Percentiles rank a stretch among this genome's conserved stretches.
phyloP scores from a whole-genome alignment of 2,888 invertebrate genomes.

The Eumerus sabulonum region DNA sequence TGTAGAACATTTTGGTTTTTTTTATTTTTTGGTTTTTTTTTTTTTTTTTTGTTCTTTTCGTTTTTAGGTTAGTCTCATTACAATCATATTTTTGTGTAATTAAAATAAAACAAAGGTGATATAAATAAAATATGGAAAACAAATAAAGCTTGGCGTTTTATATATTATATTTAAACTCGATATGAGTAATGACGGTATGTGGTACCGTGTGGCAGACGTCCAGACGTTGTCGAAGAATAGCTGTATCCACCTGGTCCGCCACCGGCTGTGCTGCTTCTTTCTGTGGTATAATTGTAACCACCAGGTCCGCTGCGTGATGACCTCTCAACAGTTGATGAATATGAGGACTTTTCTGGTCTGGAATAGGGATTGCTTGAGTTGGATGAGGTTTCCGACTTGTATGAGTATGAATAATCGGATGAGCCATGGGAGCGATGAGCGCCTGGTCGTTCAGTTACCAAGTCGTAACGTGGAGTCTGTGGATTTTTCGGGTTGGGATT shows the following conservation, averaged over 20 bases:
- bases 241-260: constrained; percentile 91
- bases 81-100: constrained; percentile 39
- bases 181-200: constrained; percentile 92
- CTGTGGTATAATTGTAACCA: constrained; percentile 88
- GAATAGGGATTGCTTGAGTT: constrained; percentile 81
- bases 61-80: constrained; percentile 43
- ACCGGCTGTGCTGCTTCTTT: constrained; percentile 85
- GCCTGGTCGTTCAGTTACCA: constrained; percentile 88
- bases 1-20: constrained; percentile 34
- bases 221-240: constrained; percentile 88
- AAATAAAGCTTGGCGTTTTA: background rate
- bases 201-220: constrained; percentile 90
- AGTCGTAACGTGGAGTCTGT: constrained; percentile 93
- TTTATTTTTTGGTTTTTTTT: constrained; percentile 23
- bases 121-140: too few species aligned
- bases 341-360: constrained; percentile 84
- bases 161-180: constrained; percentile 88
- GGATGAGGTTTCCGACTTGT: constrained; percentile 83
- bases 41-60: constrained; percentile 28
- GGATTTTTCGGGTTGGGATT: constrained; percentile 1
- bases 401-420: constrained; percentile 92
- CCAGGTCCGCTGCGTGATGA: constrained; percentile 85
- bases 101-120: too few species aligned
- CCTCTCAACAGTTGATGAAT: constrained; percentile 85
- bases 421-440: constrained; percentile 84